Percentiles rank a stretch among this genome's conserved stretches.
Evolutionary conservation across 1,140 invertebrate genomes (phyloP).

Genomic region (Metaphire vulgaris): DNA sequence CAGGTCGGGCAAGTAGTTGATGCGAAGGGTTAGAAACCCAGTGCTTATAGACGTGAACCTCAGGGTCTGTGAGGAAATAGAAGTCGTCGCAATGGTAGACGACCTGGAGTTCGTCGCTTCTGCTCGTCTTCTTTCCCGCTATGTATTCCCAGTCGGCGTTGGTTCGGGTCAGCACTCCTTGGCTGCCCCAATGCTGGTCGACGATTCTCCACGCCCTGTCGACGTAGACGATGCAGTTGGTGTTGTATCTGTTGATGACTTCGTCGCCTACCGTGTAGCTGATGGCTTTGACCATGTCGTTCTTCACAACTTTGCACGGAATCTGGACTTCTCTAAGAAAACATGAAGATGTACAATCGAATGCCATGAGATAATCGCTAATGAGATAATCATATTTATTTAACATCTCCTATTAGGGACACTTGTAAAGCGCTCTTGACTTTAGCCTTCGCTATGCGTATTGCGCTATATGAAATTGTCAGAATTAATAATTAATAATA

Average conservation of each 20-base stretch:
- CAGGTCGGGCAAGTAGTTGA: constrained; percentile 29
- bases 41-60: constrained; percentile 28
- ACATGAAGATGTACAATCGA: too few relatives aligned
- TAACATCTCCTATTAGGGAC: too few relatives aligned
- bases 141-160: not conserved
- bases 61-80: constrained; percentile 31
- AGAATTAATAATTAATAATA: too few relatives aligned
- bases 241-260: not conserved
- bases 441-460: too few relatives aligned
- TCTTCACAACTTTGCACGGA: constrained; percentile 25
- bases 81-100: constrained; percentile 22
- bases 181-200: constrained; percentile 27
- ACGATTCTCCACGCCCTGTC: constrained; percentile 27
- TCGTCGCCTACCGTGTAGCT: constrained; percentile 23
- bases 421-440: too few relatives aligned
- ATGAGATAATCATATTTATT: not conserved
- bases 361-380: too few relatives aligned
- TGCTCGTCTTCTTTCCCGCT: constrained; percentile 3
- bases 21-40: constrained; percentile 23
- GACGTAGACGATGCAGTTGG: constrained; percentile 21
- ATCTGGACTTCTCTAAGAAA: constrained; percentile 8
- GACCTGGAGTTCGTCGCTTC: not conserved
- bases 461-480: too few relatives aligned
- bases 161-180: not conserved
- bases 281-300: constrained; percentile 22